Evolutionary conservation across 2,113 vertebrate genomes (phyloP).

Genomic region (zebrafish (Danio rerio)): GRCz12tu NC_133196.1:44282001-44282500

Average conservation of each 20-base stretch:
- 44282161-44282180: not conserved
- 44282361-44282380: too few species aligned
- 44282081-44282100: not conserved
- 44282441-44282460: too few species aligned
- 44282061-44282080: slow-evolving; percentile 26
- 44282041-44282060: slow-evolving; percentile 66
- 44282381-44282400: too few species aligned
- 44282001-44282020: slow-evolving; percentile 64
- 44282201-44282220: not conserved
- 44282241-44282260: not conserved
- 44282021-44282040: slow-evolving; percentile 69
- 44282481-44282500: too few species aligned
- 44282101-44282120: not conserved
- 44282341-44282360: not conserved
- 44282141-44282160: not conserved
- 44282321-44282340: not conserved
- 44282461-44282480: too few species aligned
- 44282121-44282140: slow-evolving; percentile 2
- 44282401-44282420: too few species aligned
- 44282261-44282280: not conserved
- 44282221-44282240: not conserved
- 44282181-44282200: not conserved
- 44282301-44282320: too few species aligned
- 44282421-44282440: too few species aligned
- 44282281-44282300: too few species aligned